A percentile compares a stretch with the other conserved stretches of the same genome.
These are phyloP conservation scores for Hylyphantes graminicola DNA, from an alignment of 1,140 invertebrate genomes.

Conservation along the genomic window DNA sequence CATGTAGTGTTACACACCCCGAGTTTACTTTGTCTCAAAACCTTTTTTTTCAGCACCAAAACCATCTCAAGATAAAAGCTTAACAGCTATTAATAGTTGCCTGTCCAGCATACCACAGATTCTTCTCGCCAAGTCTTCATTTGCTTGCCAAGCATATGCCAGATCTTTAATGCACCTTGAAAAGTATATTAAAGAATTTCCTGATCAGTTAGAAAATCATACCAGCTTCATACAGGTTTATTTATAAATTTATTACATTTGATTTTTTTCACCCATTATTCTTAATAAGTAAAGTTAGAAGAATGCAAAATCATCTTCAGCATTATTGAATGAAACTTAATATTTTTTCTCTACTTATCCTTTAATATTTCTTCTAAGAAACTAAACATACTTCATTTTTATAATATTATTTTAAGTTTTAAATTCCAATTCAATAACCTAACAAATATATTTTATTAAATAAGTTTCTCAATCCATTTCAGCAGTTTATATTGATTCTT, in stretches of 20 bases:
- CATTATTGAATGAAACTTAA: no score
- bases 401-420: no score
- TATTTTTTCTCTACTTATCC: no score
- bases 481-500: no score
- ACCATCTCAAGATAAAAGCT: slow-evolving; percentile 28
- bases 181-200: slow-evolving; percentile 67
- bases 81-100: slow-evolving; percentile 27
- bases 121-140: slow-evolving; percentile 71
- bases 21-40: not conserved
- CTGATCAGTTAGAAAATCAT: slow-evolving; percentile 67
- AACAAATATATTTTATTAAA: no score
- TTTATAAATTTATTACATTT: not conserved
- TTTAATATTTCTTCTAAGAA: no score
- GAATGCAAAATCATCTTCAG: no score
- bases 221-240: slow-evolving; percentile 69
- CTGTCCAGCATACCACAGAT: slow-evolving; percentile 69
- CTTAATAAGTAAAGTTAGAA: no score
- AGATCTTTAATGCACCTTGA: slow-evolving; percentile 73
- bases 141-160: slow-evolving; percentile 71
- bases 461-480: no score
- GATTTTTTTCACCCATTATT: not conserved
- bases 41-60: slow-evolving; percentile 3
- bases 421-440: no score
- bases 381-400: no score
- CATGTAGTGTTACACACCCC: no score